Evolutionary conservation across 2,888 invertebrate genomes (phyloP).

Genomic region (Drosophila anceps): DNA sequence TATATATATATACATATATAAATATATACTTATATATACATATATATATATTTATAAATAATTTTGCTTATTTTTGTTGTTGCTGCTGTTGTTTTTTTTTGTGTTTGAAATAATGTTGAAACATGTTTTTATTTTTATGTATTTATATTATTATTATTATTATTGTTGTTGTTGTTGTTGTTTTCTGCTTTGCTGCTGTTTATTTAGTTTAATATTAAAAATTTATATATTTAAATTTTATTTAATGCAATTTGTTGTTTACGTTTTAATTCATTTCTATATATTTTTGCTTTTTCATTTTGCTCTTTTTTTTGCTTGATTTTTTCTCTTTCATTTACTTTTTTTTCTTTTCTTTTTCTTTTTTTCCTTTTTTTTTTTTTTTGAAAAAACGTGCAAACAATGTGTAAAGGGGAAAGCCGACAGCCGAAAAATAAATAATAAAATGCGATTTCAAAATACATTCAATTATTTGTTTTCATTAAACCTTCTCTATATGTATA

Average conservation of each 20-base stretch:
- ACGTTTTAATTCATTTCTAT: slow-evolving; percentile 63
- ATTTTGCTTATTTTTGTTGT: slow-evolving; percentile 24
- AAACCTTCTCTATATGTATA: slow-evolving; percentile 29
- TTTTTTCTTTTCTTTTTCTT: slow-evolving; percentile 23
- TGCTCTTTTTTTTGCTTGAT: slow-evolving; percentile 50
- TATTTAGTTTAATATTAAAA: slow-evolving; percentile 70
- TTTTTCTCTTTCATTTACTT: slow-evolving; percentile 35
- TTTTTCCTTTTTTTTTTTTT: slow-evolving; percentile 56
- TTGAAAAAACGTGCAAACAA: slow-evolving; percentile 86
- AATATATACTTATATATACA: too few relatives aligned
- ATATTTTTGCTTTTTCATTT: slow-evolving; percentile 45
- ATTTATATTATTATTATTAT: slow-evolving; percentile 53
- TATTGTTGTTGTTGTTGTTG: slow-evolving; percentile 48
- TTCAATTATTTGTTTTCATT: slow-evolving; percentile 65
- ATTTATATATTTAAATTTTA: slow-evolving; percentile 71
- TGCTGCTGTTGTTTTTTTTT: slow-evolving; percentile 19
- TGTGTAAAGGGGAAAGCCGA: slow-evolving; percentile 87
- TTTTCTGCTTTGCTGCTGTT: slow-evolving; percentile 46
- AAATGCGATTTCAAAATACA: slow-evolving; percentile 70
- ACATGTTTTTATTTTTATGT: slow-evolving; percentile 38
- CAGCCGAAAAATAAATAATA: slow-evolving; percentile 84
- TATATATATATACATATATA: slow-evolving; percentile 1
- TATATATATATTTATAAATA: background rate
- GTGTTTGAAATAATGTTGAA: slow-evolving; percentile 57
- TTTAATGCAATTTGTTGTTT: slow-evolving; percentile 71